Percentiles rank a stretch among this genome's conserved stretches.
These are phyloP conservation scores for Parauchenoglanis punctatus DNA, from an alignment of 2,797 vertebrate species.

Conservation along the genomic window DNA sequence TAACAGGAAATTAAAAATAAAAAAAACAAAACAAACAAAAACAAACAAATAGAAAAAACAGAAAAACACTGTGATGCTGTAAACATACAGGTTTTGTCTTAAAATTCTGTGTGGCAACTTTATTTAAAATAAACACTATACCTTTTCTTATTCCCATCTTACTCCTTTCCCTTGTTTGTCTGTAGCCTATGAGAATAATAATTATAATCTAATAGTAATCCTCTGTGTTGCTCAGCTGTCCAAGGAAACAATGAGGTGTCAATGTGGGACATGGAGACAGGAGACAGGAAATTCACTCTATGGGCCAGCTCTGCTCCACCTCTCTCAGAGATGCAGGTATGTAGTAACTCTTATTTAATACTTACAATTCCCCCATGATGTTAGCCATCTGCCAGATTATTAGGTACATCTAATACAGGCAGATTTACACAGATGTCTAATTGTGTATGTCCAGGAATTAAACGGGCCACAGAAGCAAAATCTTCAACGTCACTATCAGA, in stretches of 20 bases:
- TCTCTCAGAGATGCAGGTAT: constrained; percentile 93
- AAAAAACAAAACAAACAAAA: not conserved
- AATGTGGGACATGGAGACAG: constrained; percentile 99
- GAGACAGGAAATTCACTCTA: constrained; percentile 91
- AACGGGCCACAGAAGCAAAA: not conserved
- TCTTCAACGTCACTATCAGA: not conserved
- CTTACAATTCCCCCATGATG: not conserved
- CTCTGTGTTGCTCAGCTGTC: constrained; percentile 78
- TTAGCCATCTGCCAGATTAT: not conserved
- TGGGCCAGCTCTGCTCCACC: constrained; percentile 96
- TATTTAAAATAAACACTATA: not conserved
- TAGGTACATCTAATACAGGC: not conserved
- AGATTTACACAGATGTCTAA: not conserved
- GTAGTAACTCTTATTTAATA: constrained; percentile 32
- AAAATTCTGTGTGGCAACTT: not conserved
- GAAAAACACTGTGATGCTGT: not conserved
- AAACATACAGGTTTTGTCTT: not conserved
- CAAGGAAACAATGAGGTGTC: constrained; percentile 98
- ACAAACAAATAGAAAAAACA: too few relatives aligned
- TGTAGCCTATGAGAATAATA: not conserved
- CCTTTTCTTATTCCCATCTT: not conserved
- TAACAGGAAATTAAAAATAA: not conserved
- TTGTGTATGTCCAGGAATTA: not conserved
- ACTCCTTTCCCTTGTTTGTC: not conserved
- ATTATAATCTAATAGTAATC: not conserved